Base-by-base conservation (phyloP, 1,140 invertebrate genomes). In the Lasioglossum baleicum region DNA sequence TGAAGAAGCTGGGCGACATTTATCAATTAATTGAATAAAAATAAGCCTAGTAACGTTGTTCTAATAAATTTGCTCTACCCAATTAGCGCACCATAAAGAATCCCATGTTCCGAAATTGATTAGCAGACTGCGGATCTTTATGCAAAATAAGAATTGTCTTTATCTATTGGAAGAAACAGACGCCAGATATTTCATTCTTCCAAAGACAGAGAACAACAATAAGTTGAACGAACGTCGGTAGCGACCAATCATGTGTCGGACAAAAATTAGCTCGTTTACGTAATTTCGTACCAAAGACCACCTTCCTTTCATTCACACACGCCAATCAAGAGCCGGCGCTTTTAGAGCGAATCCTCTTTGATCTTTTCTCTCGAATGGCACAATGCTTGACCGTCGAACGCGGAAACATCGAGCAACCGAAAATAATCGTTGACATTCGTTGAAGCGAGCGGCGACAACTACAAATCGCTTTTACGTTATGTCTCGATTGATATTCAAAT, bases 401-500 rank as follows among this genome's bases (percentile, higher is more conserved):
- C 31, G 22, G 68, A 72, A 75, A 81, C 51, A 7, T 7, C 17
- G 20, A 5, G 40, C 26, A 44, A 5, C 58, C 35, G 73, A 81
- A 51, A 68, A 73, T 66, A 83, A 63, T 77, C 48, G 31, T n/a
- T 53, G 75, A 40, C 67, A 63, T 61, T 63, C 20, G 42, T n/a
- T 7, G 31, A 56, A 64, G n/a, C 22, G 15, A 26, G 61, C 17
- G 20, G 15, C 83, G 73, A 84, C 83, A 81, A 75, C 76, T 85
- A 85, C 70, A 74, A 82, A 85, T 84, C 81, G 42, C 80, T 74
- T 82, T 76, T 65, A 61, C 70, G n/a, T 35, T 31, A 26, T 51
- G 53, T 15, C 11, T 7, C 69, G 31, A 84, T 81, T 84, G 61
- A 77, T 69, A 84, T 85, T 85, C 64, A 85, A 85, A 76, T 81